Conservation (phyloP, 2,797 vertebrate genomes). For the Peromyscus aztecus region DNA sequence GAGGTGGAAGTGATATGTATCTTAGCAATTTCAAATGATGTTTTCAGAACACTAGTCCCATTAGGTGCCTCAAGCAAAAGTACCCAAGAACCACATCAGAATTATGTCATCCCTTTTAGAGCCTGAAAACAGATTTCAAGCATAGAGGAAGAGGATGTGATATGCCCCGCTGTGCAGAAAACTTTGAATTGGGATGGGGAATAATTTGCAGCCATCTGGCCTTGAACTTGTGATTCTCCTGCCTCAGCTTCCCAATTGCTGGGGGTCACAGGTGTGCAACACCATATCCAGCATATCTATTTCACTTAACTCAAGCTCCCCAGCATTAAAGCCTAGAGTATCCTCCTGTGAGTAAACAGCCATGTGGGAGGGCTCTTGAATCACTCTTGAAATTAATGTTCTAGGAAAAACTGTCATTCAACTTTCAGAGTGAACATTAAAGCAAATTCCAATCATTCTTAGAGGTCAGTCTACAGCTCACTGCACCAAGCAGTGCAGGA, state of each 20-base stretch:
- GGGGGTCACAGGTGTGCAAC: not conserved
- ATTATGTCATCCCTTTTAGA: not conserved
- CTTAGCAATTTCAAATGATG: not conserved
- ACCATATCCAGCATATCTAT: not conserved
- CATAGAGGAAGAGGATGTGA: not conserved
- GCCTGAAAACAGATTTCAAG: not conserved
- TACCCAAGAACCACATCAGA: not conserved
- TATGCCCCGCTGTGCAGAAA: not conserved
- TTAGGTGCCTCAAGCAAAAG: not conserved
- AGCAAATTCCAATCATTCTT: constrained; percentile 60
- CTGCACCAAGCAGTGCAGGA: not conserved
- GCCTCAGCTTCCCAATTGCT: not conserved
- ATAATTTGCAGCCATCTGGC: not conserved
- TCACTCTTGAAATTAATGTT: not conserved
- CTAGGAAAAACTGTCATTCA: constrained; percentile 44
- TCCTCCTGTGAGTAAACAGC: not conserved
- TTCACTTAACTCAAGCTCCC: constrained; percentile 6
- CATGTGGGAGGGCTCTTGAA: not conserved
- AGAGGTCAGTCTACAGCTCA: not conserved
- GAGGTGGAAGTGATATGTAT: not conserved
- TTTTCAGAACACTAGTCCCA: not conserved
- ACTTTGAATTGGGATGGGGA: not conserved
- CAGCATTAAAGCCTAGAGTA: not conserved
- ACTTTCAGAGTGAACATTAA: constrained; percentile 31
- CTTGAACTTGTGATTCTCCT: not conserved